Conservation (phyloP, 2,888 invertebrate genomes). For the Stenichneumon culpator region DNA sequence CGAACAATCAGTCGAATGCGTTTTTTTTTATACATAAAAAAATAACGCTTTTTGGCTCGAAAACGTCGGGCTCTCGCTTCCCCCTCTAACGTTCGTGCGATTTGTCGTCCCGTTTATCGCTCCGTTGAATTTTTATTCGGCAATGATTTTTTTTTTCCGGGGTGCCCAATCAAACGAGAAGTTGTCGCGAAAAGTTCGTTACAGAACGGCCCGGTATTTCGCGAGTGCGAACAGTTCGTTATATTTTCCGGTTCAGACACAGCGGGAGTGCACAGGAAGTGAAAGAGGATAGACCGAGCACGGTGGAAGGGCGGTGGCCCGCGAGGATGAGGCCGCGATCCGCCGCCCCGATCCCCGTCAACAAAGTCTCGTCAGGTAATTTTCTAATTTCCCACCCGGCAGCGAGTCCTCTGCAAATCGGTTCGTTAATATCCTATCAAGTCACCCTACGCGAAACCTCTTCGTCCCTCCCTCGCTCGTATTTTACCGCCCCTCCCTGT, state of each 20-base stretch:
- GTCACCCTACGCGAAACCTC: constrained; percentile 62
- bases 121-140: background rate
- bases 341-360: constrained; percentile 39
- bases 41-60: background rate
- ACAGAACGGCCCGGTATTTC: background rate
- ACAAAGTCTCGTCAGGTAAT: constrained; percentile 74
- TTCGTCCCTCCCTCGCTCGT: background rate
- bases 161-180: background rate
- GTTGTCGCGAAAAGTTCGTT: background rate
- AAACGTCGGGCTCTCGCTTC: background rate
- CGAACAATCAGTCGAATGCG: no score
- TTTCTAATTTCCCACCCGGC: constrained; percentile 78
- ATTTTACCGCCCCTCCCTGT: constrained; percentile 48
- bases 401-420: constrained; percentile 74
- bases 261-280: constrained; percentile 1
- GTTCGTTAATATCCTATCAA: constrained; percentile 82
- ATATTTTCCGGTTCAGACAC: constrained; percentile 48
- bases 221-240: constrained; percentile 35
- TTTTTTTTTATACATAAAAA: background rate
- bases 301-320: background rate
- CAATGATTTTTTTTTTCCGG: background rate
- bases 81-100: background rate
- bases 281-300: background rate
- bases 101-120: background rate
- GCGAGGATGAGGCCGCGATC: constrained; percentile 14